Percentiles rank a stretch among this genome's conserved stretches.
Evolutionary conservation across 2,888 invertebrate genomes (phyloP).

Genomic region (Synanthedon tipuliformis): DNA sequence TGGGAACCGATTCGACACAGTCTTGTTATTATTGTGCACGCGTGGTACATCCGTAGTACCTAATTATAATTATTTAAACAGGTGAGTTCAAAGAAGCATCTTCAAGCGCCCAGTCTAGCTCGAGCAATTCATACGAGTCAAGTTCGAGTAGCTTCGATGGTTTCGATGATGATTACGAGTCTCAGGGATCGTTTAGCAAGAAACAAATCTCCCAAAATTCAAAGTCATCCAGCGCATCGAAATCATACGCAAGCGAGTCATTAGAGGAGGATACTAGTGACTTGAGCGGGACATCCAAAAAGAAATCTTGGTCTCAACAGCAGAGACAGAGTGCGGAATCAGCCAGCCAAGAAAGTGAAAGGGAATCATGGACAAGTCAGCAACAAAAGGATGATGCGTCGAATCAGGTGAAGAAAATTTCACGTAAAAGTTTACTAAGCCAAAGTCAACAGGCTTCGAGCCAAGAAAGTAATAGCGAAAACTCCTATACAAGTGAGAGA

Average conservation of each 20-base stretch:
- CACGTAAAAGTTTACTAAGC: background rate
- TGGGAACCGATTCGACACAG: too few species aligned
- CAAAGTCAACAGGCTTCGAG: background rate
- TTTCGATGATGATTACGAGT: background rate
- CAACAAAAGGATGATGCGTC: background rate
- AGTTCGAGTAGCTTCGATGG: background rate
- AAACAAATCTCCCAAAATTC: background rate
- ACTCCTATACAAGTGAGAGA: too few species aligned
- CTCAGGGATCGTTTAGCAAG: background rate
- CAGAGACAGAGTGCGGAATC: background rate
- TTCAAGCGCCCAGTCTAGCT: background rate
- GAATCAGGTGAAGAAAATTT: background rate
- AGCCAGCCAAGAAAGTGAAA: background rate
- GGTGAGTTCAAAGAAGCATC: background rate
- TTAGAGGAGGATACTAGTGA: background rate
- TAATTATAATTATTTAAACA: background rate
- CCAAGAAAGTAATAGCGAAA: background rate
- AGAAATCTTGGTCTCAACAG: background rate
- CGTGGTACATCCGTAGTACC: too few species aligned
- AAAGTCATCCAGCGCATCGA: background rate
- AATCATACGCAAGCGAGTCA: background rate
- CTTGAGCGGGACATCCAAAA: background rate
- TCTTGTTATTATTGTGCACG: too few species aligned
- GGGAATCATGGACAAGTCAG: background rate
- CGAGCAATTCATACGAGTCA: background rate